Conservation (phyloP, 1,140 invertebrate species). For the Pseudomyrmex dendroicus region DNA sequence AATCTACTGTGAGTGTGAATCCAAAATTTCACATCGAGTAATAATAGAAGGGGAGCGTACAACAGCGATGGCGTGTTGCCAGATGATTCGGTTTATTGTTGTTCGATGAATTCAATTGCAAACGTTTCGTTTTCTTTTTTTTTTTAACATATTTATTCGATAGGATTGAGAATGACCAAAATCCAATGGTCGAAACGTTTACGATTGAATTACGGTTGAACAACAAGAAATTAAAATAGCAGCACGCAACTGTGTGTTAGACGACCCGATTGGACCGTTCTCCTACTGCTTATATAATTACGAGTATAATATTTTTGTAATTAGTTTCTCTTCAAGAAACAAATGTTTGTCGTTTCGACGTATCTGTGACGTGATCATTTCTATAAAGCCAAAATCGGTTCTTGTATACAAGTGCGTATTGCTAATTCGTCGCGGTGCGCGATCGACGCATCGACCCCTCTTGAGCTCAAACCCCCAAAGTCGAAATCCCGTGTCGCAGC, state of each 20-base stretch:
- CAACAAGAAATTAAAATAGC: too few relatives aligned
- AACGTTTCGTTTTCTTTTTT: background rate
- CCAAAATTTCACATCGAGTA: too few relatives aligned
- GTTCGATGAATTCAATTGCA: background rate
- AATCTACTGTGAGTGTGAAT: too few relatives aligned
- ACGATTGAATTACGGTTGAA: too few relatives aligned
- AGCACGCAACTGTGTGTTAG: too few relatives aligned
- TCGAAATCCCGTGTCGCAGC: conserved; percentile 78
- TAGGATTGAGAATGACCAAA: background rate
- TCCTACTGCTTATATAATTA: too few relatives aligned
- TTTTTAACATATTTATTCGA: background rate
- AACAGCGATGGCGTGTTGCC: too few relatives aligned
- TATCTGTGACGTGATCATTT: background rate
- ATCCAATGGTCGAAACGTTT: too few relatives aligned
- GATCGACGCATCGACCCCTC: conserved; percentile 51
- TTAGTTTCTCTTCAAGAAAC: background rate
- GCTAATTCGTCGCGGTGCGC: conserved; percentile 77
- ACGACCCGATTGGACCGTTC: too few relatives aligned
- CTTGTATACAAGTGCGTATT: conserved; percentile 62
- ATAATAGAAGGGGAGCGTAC: too few relatives aligned
- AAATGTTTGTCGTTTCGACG: background rate
- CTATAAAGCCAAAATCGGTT: background rate
- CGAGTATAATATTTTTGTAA: background rate
- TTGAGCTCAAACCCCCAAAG: conserved; percentile 30
- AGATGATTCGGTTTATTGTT: too few relatives aligned